A percentile compares a stretch with the other conserved stretches of the same genome.
phyloP scores from a whole-genome alignment of 2,797 vertebrate species.

The Scomberomorus guttatus region DNA sequence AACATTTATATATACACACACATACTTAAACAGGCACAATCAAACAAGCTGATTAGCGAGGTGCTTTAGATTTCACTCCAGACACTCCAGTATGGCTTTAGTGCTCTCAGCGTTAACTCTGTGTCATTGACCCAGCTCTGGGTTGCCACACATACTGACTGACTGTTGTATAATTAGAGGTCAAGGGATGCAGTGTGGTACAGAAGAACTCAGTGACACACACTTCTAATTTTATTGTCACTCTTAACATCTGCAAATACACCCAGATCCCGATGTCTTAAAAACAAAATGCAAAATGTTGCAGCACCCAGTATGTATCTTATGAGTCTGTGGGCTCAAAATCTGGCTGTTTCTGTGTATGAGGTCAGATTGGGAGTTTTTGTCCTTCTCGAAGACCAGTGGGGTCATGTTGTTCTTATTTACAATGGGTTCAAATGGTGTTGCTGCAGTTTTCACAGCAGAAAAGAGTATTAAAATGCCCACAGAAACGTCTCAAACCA shows the following conservation, averaged over 20 bases:
- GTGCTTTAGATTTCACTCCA: constrained; percentile 16
- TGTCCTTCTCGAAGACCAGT: neutral
- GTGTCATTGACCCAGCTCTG: constrained; percentile 51
- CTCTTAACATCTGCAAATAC: neutral
- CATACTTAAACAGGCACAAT: neutral
- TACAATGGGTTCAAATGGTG: neutral
- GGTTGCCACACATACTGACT: constrained; percentile 25
- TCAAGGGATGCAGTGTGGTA: constrained; percentile 13
- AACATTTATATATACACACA: neutral
- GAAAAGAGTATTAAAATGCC: neutral
- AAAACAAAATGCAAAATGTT: neutral
- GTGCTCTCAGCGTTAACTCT: constrained; percentile 32
- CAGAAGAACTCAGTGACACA: neutral
- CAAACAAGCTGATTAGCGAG: constrained; percentile 17
- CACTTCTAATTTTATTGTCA: neutral
- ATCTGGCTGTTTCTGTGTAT: too few relatives aligned
- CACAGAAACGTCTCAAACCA: constrained; percentile 3
- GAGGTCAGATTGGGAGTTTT: neutral
- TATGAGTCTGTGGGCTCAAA: too few relatives aligned
- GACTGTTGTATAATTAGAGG: constrained; percentile 17
- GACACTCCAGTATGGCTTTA: constrained; percentile 17
- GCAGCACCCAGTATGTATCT: too few relatives aligned
- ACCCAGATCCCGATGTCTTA: neutral
- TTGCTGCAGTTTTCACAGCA: neutral
- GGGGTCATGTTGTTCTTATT: neutral